A percentile compares a stretch with the other conserved stretches of the same genome.
Conservation (phyloP, 2,888 invertebrate genomes). For the Macrophya annulata region DNA sequence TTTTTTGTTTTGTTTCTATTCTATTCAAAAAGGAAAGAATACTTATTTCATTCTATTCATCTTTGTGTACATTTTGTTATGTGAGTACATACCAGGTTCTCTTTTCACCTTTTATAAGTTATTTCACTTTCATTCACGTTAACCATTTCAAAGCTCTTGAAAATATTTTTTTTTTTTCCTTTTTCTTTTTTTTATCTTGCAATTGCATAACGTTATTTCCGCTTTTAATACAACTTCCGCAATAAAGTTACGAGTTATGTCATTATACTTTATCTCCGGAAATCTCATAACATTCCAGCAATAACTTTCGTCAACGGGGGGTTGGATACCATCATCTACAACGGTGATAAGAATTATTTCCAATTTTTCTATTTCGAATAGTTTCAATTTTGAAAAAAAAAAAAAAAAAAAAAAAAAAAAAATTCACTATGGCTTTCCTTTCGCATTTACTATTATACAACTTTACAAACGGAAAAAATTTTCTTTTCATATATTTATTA, state of each 20-base stretch:
- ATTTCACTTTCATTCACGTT: too few species aligned
- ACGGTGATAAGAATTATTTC: neutral
- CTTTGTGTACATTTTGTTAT: too few species aligned
- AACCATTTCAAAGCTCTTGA: neutral
- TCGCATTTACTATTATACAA: neutral
- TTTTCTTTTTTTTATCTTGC: neutral
- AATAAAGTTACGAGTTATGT: constrained; percentile 20
- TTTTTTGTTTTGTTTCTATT: too few species aligned
- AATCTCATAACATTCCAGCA: constrained; percentile 29
- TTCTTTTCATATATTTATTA: too few species aligned
- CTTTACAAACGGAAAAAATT: neutral
- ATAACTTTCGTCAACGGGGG: neutral
- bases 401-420: too few species aligned
- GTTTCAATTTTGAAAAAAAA: neutral
- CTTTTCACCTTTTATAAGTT: too few species aligned
- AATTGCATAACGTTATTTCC: neutral
- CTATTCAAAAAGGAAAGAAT: too few species aligned
- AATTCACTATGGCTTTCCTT: neutral
- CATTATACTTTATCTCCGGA: neutral
- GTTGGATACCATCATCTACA: neutral
- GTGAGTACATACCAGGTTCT: too few species aligned
- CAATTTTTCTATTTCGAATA: constrained; percentile 22
- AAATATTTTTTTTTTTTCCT: neutral
- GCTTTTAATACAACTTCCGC: neutral
- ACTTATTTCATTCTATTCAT: too few species aligned